These are phyloP conservation scores for Pampusana beccarii DNA, from an alignment of 2,113 vertebrate genomes.

Conservation along the genomic window DNA sequence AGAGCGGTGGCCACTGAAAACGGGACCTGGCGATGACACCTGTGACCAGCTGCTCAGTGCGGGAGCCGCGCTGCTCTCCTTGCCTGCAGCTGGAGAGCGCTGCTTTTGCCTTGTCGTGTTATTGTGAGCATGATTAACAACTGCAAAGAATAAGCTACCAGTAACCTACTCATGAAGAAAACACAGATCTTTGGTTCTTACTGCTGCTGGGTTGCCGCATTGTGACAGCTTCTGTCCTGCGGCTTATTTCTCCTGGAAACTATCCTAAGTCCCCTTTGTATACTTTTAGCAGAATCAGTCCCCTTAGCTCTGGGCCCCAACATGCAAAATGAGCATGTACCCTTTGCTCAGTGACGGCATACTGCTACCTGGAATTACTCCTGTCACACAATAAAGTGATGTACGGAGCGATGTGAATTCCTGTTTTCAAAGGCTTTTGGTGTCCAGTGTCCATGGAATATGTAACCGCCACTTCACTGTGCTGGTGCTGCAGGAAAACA, in stretches of 20 bases:
- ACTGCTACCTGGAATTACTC: background rate
- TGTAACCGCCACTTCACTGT: background rate
- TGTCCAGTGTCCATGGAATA: background rate
- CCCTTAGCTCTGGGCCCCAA: background rate
- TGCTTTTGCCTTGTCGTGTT: background rate
- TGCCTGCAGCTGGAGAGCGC: background rate
- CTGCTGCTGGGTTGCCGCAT: background rate
- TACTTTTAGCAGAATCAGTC: rapidly evolving
- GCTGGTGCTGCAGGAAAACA: background rate
- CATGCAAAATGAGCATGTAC: rapidly evolving
- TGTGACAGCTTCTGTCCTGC: background rate
- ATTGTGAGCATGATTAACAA: background rate
- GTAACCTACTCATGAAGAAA: background rate
- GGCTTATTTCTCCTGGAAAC: too few relatives aligned
- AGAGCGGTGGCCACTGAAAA: background rate
- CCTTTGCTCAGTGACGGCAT: background rate
- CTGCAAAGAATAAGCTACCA: background rate
- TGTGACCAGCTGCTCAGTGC: background rate
- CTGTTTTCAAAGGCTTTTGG: background rate
- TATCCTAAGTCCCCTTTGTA: rapidly evolving
- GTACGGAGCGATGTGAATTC: background rate
- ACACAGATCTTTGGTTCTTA: background rate
- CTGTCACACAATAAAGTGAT: background rate
- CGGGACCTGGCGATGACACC: too few relatives aligned
- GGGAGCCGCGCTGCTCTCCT: background rate